Conservation (phyloP, 2,888 invertebrate species). For the Nematopogon swammerdamellus region DNA sequence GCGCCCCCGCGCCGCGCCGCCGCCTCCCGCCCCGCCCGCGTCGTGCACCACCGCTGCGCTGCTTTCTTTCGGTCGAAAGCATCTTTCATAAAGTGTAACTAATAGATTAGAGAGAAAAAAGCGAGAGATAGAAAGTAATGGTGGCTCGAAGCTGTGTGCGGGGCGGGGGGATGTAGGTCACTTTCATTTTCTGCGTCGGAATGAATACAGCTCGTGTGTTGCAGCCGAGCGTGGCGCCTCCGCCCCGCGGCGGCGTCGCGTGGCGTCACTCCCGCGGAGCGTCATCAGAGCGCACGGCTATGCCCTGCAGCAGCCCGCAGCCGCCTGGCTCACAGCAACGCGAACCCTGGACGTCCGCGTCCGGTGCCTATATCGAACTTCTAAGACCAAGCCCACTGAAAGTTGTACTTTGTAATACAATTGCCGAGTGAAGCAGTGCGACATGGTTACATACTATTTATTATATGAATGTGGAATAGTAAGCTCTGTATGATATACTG, state of each 20-base stretch:
- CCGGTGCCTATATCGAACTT: too few species aligned
- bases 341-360: too few species aligned
- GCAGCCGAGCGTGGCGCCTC: not conserved
- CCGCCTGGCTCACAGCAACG: too few species aligned
- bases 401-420: too few species aligned
- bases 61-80: not conserved
- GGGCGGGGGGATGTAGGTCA: slow-evolving; percentile 37
- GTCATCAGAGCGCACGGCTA: too few species aligned
- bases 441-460: too few species aligned
- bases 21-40: not conserved
- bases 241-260: not conserved
- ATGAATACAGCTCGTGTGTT: not conserved
- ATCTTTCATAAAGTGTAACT: slow-evolving; percentile 23
- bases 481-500: too few species aligned
- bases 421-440: too few species aligned
- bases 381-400: too few species aligned
- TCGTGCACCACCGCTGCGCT: not conserved
- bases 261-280: too few species aligned
- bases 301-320: too few species aligned
- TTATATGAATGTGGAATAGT: too few species aligned
- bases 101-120: slow-evolving; percentile 44
- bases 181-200: slow-evolving; percentile 40
- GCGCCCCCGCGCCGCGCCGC: not conserved
- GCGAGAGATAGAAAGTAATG: slow-evolving; percentile 37
- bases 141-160: slow-evolving; percentile 6